These are phyloP conservation scores for Keiferia lycopersicella DNA, from an alignment of 2,888 invertebrate species.

Conservation along the genomic window DNA sequence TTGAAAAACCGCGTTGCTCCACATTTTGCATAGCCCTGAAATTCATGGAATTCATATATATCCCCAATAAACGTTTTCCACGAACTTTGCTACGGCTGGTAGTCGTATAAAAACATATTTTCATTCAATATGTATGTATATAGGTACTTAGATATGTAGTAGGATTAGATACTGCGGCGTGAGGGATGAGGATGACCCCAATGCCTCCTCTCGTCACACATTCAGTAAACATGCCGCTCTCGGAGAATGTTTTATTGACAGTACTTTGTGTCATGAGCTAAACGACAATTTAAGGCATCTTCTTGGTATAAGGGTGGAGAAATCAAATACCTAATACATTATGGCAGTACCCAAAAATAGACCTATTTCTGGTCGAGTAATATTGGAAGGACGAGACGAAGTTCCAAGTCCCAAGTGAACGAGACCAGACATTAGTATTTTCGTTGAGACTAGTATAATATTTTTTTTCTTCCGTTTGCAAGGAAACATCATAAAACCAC, in stretches of 20 bases:
- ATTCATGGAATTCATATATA: background rate
- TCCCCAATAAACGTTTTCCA: background rate
- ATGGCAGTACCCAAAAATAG: no score
- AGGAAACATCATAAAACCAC: no score
- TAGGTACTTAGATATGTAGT: background rate
- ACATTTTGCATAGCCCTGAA: no score
- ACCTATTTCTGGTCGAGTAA: no score
- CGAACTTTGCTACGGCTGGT: background rate
- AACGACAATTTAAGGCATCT: conserved; percentile 18
- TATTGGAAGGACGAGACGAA: no score
- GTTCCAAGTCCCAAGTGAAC: no score
- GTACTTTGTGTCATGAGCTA: conserved; percentile 9
- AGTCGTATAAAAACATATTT: conserved; percentile 7
- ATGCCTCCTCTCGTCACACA: conserved; percentile 12
- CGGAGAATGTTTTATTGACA: conserved; percentile 2
- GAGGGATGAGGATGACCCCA: conserved; percentile 4
- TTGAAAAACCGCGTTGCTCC: no score
- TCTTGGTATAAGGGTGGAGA: conserved; percentile 3
- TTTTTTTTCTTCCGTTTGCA: no score
- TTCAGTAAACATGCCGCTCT: background rate
- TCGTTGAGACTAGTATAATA: no score
- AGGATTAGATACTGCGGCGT: background rate
- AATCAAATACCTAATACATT: no score
- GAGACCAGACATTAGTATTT: no score
- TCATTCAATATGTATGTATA: background rate